phyloP scores from a whole-genome alignment of 2,113 vertebrate genomes.

The Xerus inauris region DNA sequence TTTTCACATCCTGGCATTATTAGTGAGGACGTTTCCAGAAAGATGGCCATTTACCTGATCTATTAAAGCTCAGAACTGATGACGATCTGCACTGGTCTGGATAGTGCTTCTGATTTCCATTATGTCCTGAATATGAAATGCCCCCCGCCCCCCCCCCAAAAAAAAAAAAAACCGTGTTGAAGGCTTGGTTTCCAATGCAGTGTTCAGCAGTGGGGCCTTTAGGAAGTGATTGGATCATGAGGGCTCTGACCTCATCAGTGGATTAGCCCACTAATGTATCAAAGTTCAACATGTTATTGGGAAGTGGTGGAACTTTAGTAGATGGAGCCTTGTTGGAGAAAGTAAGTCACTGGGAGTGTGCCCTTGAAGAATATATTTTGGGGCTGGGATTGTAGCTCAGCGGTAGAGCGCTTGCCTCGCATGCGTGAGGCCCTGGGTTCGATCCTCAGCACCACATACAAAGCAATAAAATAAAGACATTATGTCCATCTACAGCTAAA shows the following conservation, averaged over 20 bases:
- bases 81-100: not conserved
- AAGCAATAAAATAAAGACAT: no score
- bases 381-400: no score
- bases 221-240: not conserved
- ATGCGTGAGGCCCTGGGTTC: no score
- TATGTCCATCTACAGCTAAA: no score
- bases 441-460: no score
- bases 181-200: not conserved
- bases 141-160: not conserved
- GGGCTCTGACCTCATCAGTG: not conserved
- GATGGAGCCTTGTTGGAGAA: not conserved
- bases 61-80: not conserved
- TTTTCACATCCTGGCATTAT: not conserved
- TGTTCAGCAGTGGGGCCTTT: not conserved
- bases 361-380: not conserved
- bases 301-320: not conserved
- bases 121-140: not conserved
- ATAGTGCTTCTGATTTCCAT: not conserved
- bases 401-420: no score
- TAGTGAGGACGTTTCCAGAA: not conserved
- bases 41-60: not conserved
- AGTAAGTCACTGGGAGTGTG: not conserved
- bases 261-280: not conserved
- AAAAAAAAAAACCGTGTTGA: no score
- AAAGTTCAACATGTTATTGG: not conserved